phyloP scores from a whole-genome alignment of 2,113 vertebrate species.

The Spea bombifrons region DNA sequence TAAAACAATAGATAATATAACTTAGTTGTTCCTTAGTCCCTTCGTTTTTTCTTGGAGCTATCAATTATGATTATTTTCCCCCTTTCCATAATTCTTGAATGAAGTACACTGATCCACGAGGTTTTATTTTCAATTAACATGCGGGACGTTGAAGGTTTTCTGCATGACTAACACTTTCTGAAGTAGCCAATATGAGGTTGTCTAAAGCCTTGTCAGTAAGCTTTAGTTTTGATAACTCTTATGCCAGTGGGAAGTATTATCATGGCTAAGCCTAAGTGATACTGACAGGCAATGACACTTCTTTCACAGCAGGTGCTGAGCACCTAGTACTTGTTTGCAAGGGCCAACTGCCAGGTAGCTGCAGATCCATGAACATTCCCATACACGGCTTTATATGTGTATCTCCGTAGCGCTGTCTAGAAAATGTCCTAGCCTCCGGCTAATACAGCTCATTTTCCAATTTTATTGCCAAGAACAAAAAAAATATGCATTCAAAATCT shows the following conservation, averaged over 20 bases:
- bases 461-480: not conserved
- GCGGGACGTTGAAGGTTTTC: not conserved
- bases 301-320: not conserved
- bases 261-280: constrained; percentile 1
- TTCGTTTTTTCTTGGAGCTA: no score
- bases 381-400: not conserved
- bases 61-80: no score
- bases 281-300: constrained; percentile 12
- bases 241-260: not conserved
- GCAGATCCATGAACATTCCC: not conserved
- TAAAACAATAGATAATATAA: no score
- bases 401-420: not conserved
- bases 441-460: constrained; percentile 17
- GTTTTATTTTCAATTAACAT: not conserved
- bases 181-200: not conserved
- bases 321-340: constrained; percentile 8
- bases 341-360: constrained; percentile 6
- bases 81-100: no score
- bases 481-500: constrained; percentile 4
- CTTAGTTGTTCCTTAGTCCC: no score
- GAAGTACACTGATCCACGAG: not conserved
- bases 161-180: not conserved
- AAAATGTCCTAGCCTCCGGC: constrained; percentile 7
- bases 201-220: not conserved
- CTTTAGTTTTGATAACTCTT: not conserved